Percentiles rank a stretch among this genome's conserved stretches.
Conservation (phyloP, 1,140 invertebrate species). For the Aphaenogaster floridana region DNA sequence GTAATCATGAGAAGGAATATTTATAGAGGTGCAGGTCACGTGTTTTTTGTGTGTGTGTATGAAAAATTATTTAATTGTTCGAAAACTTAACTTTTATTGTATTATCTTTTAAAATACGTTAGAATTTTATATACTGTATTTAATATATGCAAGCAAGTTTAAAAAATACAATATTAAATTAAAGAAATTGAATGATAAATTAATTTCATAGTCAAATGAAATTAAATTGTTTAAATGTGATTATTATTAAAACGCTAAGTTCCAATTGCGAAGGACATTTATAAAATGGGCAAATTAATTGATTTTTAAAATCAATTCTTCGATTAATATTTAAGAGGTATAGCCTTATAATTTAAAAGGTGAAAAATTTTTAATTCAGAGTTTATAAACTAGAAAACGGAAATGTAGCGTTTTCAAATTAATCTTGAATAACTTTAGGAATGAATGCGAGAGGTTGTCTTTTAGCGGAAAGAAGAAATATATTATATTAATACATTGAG, state of each 20-base stretch:
- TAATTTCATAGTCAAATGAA: constrained; percentile 8
- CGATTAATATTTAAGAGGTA: constrained; percentile 21
- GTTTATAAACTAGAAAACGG: not conserved
- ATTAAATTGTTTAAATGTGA: constrained; percentile 33
- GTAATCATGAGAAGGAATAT: constrained; percentile 19
- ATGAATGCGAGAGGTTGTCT: constrained; percentile 15
- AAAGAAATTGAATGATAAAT: constrained; percentile 15
- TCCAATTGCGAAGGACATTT: not conserved
- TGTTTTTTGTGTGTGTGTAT: constrained; percentile 11
- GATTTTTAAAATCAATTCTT: constrained; percentile 29
- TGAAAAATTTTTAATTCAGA: not conserved
- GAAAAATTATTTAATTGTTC: constrained; percentile 25
- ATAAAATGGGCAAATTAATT: constrained; percentile 15
- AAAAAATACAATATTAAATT: not conserved
- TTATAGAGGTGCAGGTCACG: not conserved
- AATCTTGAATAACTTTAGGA: constrained; percentile 10
- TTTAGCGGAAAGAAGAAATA: constrained; percentile 10
- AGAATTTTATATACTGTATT: not conserved
- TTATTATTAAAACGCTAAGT: not conserved
- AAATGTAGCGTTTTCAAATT: constrained; percentile 5
- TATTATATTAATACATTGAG: not conserved
- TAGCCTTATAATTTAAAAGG: constrained; percentile 2
- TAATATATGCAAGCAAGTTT: constrained; percentile 12
- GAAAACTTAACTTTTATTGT: not conserved
- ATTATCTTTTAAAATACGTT: not conserved